Conservation (phyloP, 2,113 vertebrate genomes). For the Myanophis thanlyinensis region DNA sequence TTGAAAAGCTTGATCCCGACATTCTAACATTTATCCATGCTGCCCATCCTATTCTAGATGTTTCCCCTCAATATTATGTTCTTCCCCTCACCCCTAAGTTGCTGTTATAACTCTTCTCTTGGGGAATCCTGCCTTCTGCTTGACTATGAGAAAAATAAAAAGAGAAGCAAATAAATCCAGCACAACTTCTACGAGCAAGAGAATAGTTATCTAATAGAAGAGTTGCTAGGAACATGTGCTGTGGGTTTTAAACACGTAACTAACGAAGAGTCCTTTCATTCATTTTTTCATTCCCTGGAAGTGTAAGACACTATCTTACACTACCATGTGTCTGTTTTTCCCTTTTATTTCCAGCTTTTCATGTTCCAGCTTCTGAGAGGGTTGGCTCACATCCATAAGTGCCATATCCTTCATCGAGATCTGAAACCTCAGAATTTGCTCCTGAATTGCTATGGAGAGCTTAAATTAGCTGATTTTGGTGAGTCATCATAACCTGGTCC, state of each 20-base stretch:
- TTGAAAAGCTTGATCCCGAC: neutral
- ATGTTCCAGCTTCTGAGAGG: slow-evolving; percentile 88
- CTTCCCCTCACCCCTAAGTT: neutral
- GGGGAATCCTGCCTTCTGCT: neutral
- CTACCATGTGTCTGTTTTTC: slow-evolving; percentile 41
- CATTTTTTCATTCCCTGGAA: neutral
- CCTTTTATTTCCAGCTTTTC: slow-evolving; percentile 79
- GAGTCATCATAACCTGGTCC: slow-evolving; percentile 44
- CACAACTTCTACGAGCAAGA: neutral
- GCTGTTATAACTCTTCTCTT: neutral
- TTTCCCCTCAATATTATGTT: neutral
- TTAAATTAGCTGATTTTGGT: slow-evolving; percentile 94
- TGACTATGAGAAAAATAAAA: neutral
- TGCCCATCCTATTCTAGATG: neutral
- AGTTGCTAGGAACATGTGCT: neutral
- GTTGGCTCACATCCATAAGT: slow-evolving; percentile 85
- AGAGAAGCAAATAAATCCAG: neutral
- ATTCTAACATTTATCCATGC: neutral
- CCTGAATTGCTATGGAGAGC: slow-evolving; percentile 90
- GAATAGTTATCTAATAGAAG: neutral
- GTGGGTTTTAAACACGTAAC: neutral
- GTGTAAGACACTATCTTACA: slow-evolving; percentile 23
- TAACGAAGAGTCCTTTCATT: neutral
- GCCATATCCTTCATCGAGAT: slow-evolving; percentile 87
- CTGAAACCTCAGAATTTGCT: slow-evolving; percentile 95